These are phyloP conservation scores for Burhinus bistriatus DNA, from an alignment of 2,113 vertebrate species.

Conservation along the genomic window DNA sequence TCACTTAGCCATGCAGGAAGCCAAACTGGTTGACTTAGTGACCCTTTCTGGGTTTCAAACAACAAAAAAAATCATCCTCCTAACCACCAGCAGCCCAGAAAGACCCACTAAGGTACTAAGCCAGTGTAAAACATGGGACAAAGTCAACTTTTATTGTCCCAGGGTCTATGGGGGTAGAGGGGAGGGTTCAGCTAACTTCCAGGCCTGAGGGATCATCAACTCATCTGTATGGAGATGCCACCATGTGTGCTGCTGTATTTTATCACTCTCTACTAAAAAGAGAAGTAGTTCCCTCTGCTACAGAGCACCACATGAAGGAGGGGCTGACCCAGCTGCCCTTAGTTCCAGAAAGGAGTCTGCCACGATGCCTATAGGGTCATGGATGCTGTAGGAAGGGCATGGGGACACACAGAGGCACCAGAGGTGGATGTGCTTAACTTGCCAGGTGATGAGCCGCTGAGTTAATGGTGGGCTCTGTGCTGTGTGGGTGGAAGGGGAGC, in stretches of 20 bases:
- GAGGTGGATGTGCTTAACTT: background rate
- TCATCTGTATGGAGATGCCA: background rate
- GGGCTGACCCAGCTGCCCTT: background rate
- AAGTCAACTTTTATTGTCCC: background rate
- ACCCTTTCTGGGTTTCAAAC: background rate
- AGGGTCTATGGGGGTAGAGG: background rate
- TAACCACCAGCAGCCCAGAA: background rate
- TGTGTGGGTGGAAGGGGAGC: background rate
- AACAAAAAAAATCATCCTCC: background rate
- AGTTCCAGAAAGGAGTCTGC: background rate
- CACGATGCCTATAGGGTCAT: fast-evolving
- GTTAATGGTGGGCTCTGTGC: background rate
- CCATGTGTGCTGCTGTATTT: background rate
- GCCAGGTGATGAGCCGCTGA: background rate
- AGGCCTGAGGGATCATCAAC: background rate
- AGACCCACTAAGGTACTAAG: background rate
- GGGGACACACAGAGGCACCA: background rate
- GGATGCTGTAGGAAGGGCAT: background rate
- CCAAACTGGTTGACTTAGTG: background rate
- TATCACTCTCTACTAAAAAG: background rate
- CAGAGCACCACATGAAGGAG: background rate
- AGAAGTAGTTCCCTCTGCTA: background rate
- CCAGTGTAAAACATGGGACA: background rate
- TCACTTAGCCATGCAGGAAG: background rate
- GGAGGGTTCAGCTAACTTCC: background rate